These are phyloP conservation scores for Hanleya hanleyi DNA, from an alignment of 2,888 invertebrate genomes.

Conservation along the genomic window DNA sequence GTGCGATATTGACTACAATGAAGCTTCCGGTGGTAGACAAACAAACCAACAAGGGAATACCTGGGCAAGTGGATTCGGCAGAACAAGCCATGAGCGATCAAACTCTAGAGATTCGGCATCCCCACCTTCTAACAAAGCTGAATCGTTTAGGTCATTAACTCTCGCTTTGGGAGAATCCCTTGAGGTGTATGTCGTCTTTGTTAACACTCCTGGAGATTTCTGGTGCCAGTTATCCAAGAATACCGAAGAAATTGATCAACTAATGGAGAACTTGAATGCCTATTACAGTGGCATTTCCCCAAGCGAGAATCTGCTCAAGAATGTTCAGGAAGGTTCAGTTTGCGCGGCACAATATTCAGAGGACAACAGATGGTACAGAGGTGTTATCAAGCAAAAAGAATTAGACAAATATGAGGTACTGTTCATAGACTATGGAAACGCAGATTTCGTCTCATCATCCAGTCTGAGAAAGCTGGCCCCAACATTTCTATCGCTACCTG, in stretches of 20 bases:
- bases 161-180: constrained; percentile 33
- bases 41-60: background rate
- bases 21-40: background rate
- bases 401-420: constrained; percentile 46
- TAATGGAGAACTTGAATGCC: constrained; percentile 52
- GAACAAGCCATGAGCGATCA: background rate
- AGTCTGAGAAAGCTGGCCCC: constrained; percentile 38
- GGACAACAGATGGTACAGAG: constrained; percentile 60
- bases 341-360: constrained; percentile 59
- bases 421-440: constrained; percentile 73
- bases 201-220: constrained; percentile 48
- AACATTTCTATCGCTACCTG: constrained; percentile 35
- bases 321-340: background rate
- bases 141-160: background rate
- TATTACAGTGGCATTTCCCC: constrained; percentile 38
- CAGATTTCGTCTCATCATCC: constrained; percentile 51
- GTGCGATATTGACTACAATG: background rate
- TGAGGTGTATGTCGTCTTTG: constrained; percentile 48
- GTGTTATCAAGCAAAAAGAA: constrained; percentile 37
- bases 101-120: no score
- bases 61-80: background rate
- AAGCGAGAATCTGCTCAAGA: constrained; percentile 18
- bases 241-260: constrained; percentile 3
- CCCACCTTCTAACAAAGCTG: background rate
- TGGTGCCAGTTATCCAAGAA: constrained; percentile 44